Base-by-base conservation (phyloP, 2,797 vertebrate species). In the Eremophila alpestris region DNA sequence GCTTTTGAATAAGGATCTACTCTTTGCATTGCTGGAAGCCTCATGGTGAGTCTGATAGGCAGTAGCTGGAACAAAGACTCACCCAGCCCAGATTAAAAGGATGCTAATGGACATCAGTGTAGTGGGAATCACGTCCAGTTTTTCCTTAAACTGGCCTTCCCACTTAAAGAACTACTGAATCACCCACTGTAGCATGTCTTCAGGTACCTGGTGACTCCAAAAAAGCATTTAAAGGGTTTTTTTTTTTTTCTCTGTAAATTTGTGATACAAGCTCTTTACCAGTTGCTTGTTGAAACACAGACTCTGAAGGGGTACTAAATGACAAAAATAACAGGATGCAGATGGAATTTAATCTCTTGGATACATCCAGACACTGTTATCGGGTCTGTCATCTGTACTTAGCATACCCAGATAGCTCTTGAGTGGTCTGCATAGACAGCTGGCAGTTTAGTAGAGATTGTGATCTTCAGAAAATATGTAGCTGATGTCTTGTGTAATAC, bases 341-440 rank as follows among this genome's bases (percentile, higher is more conserved):
- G 67, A 48, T 84, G 80, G 80, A 95, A 93, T 95, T 94, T 95
- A 94, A 83, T 91, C 92, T 93, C 78, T 90, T 13, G 34, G 78
- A 56, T 70, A 30, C 59, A 93, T 92, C 68, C 59, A 90, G 85
- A 68, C 27, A 2, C 30, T 77, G 46, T 91, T 91, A 93, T 73
- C 51, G 0, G 20, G 23, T 79, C 85, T 90, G 83, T 94, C 80
- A 76, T 93, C 93, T 84, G 80, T 69, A 46, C 45, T 94, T 94
- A 84, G 83, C 74, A 67, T 93, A 93, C 83, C 73, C 77, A 79
- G 60, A 84, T 90, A 95, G 70, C 65, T 93, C 85, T n/a, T 64
- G 63, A 94, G 85, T 90, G 90, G 93, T 84, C 91, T 94, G 68
- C 67, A 45, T 67, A 82, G 87, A 26, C 81, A 93, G 59, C 75